Evolutionary conservation across 2,113 vertebrate species (phyloP), one percentile per base, ranked within the genome.

Genomic region (Paramisgurnus dabryanus): DNA sequence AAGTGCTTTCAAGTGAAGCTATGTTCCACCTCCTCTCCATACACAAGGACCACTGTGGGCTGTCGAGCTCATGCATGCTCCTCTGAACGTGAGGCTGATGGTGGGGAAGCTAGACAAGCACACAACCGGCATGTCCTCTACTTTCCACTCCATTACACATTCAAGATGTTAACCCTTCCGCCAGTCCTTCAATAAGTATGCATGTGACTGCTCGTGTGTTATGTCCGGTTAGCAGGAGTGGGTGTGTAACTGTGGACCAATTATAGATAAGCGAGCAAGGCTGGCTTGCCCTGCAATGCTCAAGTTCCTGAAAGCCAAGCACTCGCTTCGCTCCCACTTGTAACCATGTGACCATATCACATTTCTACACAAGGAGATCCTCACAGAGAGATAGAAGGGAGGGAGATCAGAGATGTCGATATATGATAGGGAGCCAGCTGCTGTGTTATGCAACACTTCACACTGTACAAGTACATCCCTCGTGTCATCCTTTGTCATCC

Each of bases 391-490:
- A 15, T 27, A 70, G 18, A 3, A 27, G 63, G n/a, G 60, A 49
- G 78, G 61, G 55, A 69, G 64, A 34, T 40, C 40, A 22, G 41
- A 45, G 69, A 55, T 17, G 69, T 57, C 34, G 34, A 71, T 18
- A 57, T 40, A 74, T 27, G 13, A 17, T 15, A 34, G 67, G n/a
- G 45, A 72, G 49, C 47, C 69, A 74, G 70, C 71, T 74, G 63
- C 79, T 75, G 71, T 65, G 57, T 80, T 80, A 74, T 18, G 70
- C 18, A 80, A 80, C 50, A 58, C 27, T 9, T 1, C 40, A 80
- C 71, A 60, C 40, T 60, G 63, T 47, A 72, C 43, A 76, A 27
- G 55, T 9, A 61, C 43, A 43, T 13, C 57, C 43, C 22, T n/a
- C 15, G 11, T 2, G 4, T 50, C 66, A 22, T 41, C 49, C 17